Evolutionary conservation across 1,140 invertebrate genomes (phyloP), one percentile per base, ranked within the genome.

Genomic region (Colletes gigas): DNA sequence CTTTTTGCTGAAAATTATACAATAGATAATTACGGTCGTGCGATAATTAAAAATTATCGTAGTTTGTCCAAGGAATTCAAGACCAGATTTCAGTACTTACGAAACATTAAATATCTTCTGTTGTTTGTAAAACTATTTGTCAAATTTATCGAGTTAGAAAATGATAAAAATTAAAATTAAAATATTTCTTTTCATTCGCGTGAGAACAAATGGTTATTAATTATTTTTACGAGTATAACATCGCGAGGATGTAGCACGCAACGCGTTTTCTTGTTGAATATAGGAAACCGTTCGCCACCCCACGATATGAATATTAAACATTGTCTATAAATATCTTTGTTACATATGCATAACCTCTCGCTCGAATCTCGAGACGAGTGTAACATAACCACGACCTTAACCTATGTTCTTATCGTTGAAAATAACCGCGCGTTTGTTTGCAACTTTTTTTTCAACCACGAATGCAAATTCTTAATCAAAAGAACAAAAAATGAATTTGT

Each of bases 281-380:
- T 4, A 50, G 41, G 44, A 60, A 72, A 17, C 8, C 21, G n/a
- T 7, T 30, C 15, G 4, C n/a, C 17, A 52, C 9, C 62, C 44
- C 41, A 5, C 57, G 15, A 19, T 41, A 82, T 73, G 69, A 74
- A 78, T 73, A 83, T 83, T 71, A 84, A 83, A 78, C 60, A 81
- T 77, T 39, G 12, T 47, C 62, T 55, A 47, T 2, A 68, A 21
- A 54, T 59, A 62, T 12, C 17, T 76, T 73, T 69, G 41, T 65
- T 78, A 41, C 80, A 50, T 82, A 78, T 73, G 71, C 41, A 55
- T 83, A 70, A 44, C 39, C 21, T 30, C 44, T 54, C 12, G n/a
- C 59, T 63, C 15, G 59, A 47, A n/a, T 55, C 15, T 69, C 15
- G 15, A 59, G n/a, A 60, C 41, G n/a, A 8, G 55, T 15, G 41